Percentiles rank a stretch among this genome's conserved stretches.
Conservation (phyloP, 2,797 vertebrate genomes). For the Propithecus perrieri region DNA sequence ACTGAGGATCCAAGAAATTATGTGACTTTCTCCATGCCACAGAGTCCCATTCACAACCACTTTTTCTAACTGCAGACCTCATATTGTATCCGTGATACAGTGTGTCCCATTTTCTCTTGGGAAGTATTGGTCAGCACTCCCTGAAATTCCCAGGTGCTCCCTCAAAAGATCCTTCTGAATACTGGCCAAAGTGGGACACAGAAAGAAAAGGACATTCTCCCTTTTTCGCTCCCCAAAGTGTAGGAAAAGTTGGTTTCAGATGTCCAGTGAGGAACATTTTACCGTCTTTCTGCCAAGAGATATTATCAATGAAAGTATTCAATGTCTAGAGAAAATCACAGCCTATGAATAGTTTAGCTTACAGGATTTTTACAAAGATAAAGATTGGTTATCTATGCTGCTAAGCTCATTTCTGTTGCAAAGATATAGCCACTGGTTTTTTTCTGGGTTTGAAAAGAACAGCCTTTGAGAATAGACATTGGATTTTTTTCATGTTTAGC, state of each 20-base stretch:
- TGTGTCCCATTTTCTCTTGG: neutral
- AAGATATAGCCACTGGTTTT: conserved; percentile 35
- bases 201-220: neutral
- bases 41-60: neutral
- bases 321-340: conserved; percentile 54
- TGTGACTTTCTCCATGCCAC: neutral
- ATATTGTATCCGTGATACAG: neutral
- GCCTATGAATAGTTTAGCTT: conserved; percentile 63
- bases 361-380: conserved; percentile 60
- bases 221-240: conserved; percentile 40
- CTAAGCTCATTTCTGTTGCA: conserved; percentile 44
- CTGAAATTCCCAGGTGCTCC: neutral
- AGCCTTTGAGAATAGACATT: neutral
- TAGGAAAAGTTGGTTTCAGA: conserved; percentile 61
- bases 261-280: conserved; percentile 64
- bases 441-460: conserved; percentile 45
- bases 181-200: neutral
- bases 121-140: neutral
- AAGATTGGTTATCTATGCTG: conserved; percentile 45
- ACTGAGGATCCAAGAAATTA: neutral
- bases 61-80: neutral
- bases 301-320: conserved; percentile 70
- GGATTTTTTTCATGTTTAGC: neutral
- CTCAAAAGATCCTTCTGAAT: neutral
- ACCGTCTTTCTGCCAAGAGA: conserved; percentile 70